phyloP scores from a whole-genome alignment of 2,113 vertebrate genomes.

The Raja brachyura region DNA sequence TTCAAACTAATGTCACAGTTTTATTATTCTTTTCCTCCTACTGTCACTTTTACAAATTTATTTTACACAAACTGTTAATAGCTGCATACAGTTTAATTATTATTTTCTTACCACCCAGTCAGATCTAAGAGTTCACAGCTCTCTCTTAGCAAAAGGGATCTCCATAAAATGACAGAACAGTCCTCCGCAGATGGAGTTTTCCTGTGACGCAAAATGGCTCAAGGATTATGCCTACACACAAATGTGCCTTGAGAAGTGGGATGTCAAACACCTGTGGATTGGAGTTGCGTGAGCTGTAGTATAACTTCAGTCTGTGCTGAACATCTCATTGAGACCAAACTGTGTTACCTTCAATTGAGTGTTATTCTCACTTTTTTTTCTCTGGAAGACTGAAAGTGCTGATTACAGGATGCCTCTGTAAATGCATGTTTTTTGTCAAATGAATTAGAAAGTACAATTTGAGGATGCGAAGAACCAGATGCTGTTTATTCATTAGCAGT shows the following conservation, averaged over 20 bases:
- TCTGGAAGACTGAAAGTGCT: slow-evolving; percentile 16
- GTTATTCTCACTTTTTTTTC: slow-evolving; percentile 10
- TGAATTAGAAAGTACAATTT: slow-evolving; percentile 21
- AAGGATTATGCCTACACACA: neutral
- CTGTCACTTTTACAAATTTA: slow-evolving; percentile 35
- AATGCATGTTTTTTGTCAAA: slow-evolving; percentile 8
- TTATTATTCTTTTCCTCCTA: slow-evolving; percentile 33
- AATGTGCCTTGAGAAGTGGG: neutral
- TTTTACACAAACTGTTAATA: slow-evolving; percentile 30
- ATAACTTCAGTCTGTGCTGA: neutral
- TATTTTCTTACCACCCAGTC: slow-evolving; percentile 36
- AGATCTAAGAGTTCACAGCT: slow-evolving; percentile 34
- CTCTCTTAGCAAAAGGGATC: slow-evolving; percentile 23
- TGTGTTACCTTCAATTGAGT: neutral
- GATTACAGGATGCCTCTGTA: neutral
- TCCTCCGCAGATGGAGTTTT: neutral
- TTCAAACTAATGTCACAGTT: slow-evolving; percentile 28
- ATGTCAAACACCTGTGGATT: slow-evolving; percentile 2
- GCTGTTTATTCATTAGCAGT: slow-evolving; percentile 13
- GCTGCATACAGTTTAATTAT: slow-evolving; percentile 34
- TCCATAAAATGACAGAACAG: slow-evolving; percentile 19
- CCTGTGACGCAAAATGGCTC: neutral
- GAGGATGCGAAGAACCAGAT: slow-evolving; percentile 28
- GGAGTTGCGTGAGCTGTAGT: neutral
- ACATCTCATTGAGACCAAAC: neutral